Conservation (phyloP, 1,140 invertebrate species). For the Brachionus manjavacas region DNA sequence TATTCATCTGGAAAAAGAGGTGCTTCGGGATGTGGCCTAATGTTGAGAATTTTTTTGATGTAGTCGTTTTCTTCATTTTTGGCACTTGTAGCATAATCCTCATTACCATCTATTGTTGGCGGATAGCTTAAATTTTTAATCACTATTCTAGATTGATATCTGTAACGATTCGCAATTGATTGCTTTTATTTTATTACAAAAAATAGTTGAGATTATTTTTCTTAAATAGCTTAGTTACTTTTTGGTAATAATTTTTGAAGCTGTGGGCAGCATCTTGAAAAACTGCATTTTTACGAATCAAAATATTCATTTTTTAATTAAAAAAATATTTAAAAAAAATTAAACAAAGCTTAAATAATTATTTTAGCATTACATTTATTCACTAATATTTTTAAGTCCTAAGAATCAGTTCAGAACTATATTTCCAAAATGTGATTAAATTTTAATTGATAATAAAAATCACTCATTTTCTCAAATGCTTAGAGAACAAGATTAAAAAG, state of each 20-base stretch:
- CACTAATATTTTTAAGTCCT: too few species aligned
- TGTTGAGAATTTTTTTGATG: constrained; percentile 28
- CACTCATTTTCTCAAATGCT: too few species aligned
- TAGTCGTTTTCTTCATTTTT: constrained; percentile 39
- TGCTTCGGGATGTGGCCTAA: constrained; percentile 48
- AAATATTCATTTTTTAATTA: constrained; percentile 24
- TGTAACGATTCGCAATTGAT: not conserved
- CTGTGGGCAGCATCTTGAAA: constrained; percentile 1
- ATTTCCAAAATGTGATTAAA: too few species aligned
- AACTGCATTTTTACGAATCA: not conserved
- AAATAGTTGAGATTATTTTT: not conserved
- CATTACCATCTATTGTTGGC: not conserved
- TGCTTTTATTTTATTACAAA: not conserved
- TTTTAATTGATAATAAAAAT: too few species aligned
- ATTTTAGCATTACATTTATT: not conserved
- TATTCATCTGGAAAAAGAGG: constrained; percentile 47
- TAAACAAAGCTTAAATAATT: not conserved
- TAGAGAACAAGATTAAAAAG: too few species aligned
- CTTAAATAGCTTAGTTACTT: not conserved
- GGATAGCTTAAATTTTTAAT: constrained; percentile 17
- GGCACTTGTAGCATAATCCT: constrained; percentile 28
- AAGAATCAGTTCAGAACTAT: too few species aligned
- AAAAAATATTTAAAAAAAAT: not conserved
- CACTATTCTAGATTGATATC: not conserved
- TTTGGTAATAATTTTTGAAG: constrained; percentile 15